A percentile compares a stretch with the other conserved stretches of the same genome.
phyloP scores from a whole-genome alignment of 2,888 invertebrate species.

The Axea sp. region DNA sequence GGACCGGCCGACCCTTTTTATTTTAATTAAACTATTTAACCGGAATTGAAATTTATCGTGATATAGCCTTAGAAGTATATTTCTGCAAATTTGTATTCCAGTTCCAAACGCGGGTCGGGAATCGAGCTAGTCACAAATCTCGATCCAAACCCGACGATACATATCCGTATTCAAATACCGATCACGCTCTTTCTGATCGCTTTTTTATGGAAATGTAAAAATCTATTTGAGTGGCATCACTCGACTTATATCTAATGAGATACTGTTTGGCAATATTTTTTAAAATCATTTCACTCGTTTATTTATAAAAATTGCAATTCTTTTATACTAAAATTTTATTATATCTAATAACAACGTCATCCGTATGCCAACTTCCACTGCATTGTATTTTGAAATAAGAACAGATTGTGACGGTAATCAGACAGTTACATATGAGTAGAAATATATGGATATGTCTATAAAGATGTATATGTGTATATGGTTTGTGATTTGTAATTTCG shows the following conservation, averaged over 20 bases:
- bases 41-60: constrained; percentile 20
- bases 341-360: no score
- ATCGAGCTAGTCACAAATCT: constrained; percentile 13
- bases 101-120: constrained; percentile 2
- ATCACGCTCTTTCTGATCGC: background rate
- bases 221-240: background rate
- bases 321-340: no score
- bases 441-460: constrained; percentile 22
- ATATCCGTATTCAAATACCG: constrained; percentile 17
- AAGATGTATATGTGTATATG: constrained; percentile 38
- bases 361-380: no score
- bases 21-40: background rate
- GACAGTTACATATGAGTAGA: constrained; percentile 29
- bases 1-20: constrained; percentile 16
- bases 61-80: constrained; percentile 13
- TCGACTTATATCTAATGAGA: background rate
- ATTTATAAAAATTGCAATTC: no score
- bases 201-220: constrained; percentile 1
- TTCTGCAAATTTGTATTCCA: constrained; percentile 17
- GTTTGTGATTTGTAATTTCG: constrained; percentile 38
- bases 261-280: no score
- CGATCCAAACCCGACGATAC: background rate
- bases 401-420: constrained; percentile 2
- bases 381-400: constrained; percentile 4
- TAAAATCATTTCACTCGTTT: no score